Evolutionary conservation across 2,113 vertebrate species (phyloP).

Genomic region (Elachura formosa): DNA sequence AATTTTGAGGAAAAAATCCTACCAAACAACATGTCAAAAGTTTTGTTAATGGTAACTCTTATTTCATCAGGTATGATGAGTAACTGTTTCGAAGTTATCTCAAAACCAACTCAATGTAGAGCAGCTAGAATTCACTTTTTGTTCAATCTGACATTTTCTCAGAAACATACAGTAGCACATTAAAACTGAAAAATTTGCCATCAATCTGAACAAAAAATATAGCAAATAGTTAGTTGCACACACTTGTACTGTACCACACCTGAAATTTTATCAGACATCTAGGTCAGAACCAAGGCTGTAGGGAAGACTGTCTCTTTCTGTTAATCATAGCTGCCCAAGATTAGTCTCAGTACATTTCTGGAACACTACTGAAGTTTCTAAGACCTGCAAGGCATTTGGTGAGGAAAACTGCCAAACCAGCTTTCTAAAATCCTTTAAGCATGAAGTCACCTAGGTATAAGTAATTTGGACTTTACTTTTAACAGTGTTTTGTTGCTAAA

Average conservation of each 20-base stretch:
- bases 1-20: neutral
- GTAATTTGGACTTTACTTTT: neutral
- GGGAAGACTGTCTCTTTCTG: neutral
- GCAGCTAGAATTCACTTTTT: neutral
- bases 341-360: neutral
- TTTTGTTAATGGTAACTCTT: neutral
- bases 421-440: neutral
- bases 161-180: neutral
- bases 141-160: neutral
- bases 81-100: neutral
- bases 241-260: neutral
- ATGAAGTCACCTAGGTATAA: neutral
- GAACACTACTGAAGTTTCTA: neutral
- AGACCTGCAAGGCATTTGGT: neutral
- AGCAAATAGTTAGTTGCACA: neutral
- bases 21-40: neutral
- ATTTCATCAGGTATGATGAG: neutral
- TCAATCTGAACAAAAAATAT: neutral
- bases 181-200: neutral
- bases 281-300: neutral
- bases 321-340: neutral
- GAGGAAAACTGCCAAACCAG: neutral
- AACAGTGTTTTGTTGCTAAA: neutral
- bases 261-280: neutral
- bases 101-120: neutral